Evolutionary conservation across 2,797 vertebrate species (phyloP).

Genomic region (Lutjanus campechanus): DNA sequence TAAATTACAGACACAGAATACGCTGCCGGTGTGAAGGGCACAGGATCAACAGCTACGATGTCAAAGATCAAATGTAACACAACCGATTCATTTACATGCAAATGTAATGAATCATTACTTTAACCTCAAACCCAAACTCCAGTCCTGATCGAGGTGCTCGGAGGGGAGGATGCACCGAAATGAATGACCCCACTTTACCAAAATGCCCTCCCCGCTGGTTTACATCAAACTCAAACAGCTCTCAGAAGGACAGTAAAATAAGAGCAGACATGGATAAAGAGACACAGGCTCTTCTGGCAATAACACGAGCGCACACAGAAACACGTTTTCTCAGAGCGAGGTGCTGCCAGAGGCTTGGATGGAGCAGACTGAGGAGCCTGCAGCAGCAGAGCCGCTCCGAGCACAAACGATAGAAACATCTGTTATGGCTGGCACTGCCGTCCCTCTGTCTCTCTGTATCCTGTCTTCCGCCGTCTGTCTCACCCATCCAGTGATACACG

Average conservation of each 20-base stretch:
- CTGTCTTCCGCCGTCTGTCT: not conserved
- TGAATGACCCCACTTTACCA: slow-evolving; percentile 11
- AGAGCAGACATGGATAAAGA: slow-evolving; percentile 4
- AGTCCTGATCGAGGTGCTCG: not conserved
- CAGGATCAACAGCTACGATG: not conserved
- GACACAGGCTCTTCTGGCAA: slow-evolving; percentile 2
- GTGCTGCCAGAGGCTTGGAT: slow-evolving; percentile 20
- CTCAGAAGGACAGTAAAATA: slow-evolving; percentile 12
- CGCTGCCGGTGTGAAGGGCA: not conserved
- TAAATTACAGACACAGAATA: slow-evolving; percentile 6
- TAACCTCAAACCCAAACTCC: not conserved
- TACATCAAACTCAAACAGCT: slow-evolving; percentile 4
- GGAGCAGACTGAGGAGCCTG: slow-evolving; percentile 26
- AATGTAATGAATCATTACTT: slow-evolving; percentile 41
- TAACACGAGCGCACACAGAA: not conserved
- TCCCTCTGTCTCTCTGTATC: slow-evolving; percentile 1
- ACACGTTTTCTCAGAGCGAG: not conserved
- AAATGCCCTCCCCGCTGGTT: slow-evolving; percentile 18
- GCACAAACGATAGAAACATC: slow-evolving; percentile 46
- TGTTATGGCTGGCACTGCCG: slow-evolving; percentile 18
- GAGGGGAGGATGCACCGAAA: not conserved
- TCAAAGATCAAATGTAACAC: slow-evolving; percentile 27
- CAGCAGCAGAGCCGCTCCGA: slow-evolving; percentile 28
- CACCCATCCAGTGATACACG: not conserved
- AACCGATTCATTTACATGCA: slow-evolving; percentile 50